Base-by-base conservation (phyloP, 2,797 vertebrate species). In the Vespertilio murinus region DNA sequence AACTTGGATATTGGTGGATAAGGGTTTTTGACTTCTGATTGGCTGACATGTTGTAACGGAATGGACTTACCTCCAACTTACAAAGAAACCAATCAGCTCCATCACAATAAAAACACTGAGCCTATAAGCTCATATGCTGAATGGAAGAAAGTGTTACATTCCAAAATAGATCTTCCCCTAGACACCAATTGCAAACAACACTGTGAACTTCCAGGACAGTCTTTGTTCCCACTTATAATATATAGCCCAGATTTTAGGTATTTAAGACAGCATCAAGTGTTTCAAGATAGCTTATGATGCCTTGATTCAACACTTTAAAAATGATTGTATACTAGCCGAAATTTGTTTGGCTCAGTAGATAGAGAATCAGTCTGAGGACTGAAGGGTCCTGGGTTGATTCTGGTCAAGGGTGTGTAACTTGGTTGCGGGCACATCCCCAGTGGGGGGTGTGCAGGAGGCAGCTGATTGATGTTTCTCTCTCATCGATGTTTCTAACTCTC, bases 21-120 rank as follows among this genome's bases (percentile, higher is more conserved):
- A 88, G 28, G 38, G 28, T 61, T 71, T 84, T 86, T 91, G 70
- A 83, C 5, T 61, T 69, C 81, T 35, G 25, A 33, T 80, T 75
- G 45, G 42, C 16, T 80, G 45, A 86, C 28, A 92, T 33, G 3
- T 28, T 75, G 25, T 28, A 33, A 90, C 28, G 42, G 30, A 25
- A 87, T 54, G 30, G 35, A 45, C 59, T 95, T 88, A 67, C 23
- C 52, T 87, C 49, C 59, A 88, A 69, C 13, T 65, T 93, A 65
- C 8, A 25, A 83, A 83, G 45, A 91, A 92, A 71, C 16, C 70
- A 88, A 77, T 71, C 18, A 91, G 18, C 17, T 33, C 42, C 8
- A 33, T 81, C 33, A 89, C 70, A 93, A 91, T 75, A 65, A 77
- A 88, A 85, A 69, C 47, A 73, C 18, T 86, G 25, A 56, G 56